phyloP scores from a whole-genome alignment of 2,797 vertebrate species.

The Chiloscyllium punctatum region DNA sequence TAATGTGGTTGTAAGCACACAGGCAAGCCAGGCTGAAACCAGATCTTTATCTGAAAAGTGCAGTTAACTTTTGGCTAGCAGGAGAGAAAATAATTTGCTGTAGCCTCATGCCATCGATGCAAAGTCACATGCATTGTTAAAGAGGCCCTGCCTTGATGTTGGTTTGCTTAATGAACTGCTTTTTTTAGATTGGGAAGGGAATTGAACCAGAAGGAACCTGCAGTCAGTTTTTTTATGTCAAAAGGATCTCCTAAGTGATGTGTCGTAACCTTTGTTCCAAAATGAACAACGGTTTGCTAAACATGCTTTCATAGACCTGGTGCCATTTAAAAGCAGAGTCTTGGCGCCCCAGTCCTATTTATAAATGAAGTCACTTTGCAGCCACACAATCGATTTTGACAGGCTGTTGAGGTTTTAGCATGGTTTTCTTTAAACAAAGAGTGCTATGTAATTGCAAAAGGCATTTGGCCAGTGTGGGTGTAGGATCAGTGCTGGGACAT shows the following conservation, averaged over 20 bases:
- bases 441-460: not conserved
- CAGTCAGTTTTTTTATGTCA: conserved; percentile 4
- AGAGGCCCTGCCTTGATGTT: not conserved
- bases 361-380: not conserved
- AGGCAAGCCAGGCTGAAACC: not conserved
- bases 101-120: not conserved
- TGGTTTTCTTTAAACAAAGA: not conserved
- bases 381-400: not conserved
- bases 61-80: not conserved
- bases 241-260: not conserved
- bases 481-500: not conserved
- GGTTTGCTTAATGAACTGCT: not conserved
- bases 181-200: not conserved
- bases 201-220: not conserved
- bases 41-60: conserved; percentile 29
- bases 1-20: not conserved
- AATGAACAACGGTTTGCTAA: not conserved
- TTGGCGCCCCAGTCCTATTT: not conserved
- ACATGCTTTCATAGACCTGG: not conserved
- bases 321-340: not conserved
- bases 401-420: not conserved
- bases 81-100: not conserved
- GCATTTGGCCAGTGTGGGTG: not conserved
- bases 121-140: not conserved
- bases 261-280: not conserved